These are phyloP conservation scores for Formica selysi DNA, from an alignment of 1,140 invertebrate species.

Conservation along the genomic window DNA sequence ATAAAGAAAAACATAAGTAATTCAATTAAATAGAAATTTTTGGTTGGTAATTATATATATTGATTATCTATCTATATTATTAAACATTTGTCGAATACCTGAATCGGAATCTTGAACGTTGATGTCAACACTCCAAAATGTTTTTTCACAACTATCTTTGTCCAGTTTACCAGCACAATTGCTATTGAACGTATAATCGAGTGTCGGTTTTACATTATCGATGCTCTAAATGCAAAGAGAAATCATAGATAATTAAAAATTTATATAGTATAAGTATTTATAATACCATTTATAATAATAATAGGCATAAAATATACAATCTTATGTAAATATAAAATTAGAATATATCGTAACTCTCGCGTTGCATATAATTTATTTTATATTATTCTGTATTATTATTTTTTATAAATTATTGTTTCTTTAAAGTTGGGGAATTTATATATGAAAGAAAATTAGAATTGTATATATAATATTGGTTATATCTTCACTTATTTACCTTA, in stretches of 20 bases:
- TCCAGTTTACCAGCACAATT: conserved; percentile 85
- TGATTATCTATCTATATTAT: neutral
- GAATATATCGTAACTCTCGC: neutral
- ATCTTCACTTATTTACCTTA: conserved; percentile 67
- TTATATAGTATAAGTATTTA: neutral
- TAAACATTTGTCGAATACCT: conserved; percentile 79
- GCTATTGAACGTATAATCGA: conserved; percentile 87
- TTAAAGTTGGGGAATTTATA: neutral
- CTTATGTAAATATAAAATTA: neutral
- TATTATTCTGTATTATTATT: conserved; percentile 9
- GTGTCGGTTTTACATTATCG: conserved; percentile 84
- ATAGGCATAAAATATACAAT: neutral
- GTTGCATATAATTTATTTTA: neutral
- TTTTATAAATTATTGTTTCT: neutral
- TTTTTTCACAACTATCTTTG: conserved; percentile 85
- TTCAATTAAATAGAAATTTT: conserved; percentile 2
- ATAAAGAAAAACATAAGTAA: conserved; percentile 47
- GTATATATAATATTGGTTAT: neutral
- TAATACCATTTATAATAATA: neutral
- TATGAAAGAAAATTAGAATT: neutral
- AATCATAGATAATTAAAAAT: neutral
- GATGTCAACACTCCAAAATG: conserved; percentile 89
- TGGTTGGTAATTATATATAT: neutral
- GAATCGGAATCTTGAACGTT: conserved; percentile 87
- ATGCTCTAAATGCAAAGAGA: conserved; percentile 61